These are phyloP conservation scores for Psittacara wagleri DNA, from an alignment of 2,113 vertebrate genomes.

Conservation along the genomic window DNA sequence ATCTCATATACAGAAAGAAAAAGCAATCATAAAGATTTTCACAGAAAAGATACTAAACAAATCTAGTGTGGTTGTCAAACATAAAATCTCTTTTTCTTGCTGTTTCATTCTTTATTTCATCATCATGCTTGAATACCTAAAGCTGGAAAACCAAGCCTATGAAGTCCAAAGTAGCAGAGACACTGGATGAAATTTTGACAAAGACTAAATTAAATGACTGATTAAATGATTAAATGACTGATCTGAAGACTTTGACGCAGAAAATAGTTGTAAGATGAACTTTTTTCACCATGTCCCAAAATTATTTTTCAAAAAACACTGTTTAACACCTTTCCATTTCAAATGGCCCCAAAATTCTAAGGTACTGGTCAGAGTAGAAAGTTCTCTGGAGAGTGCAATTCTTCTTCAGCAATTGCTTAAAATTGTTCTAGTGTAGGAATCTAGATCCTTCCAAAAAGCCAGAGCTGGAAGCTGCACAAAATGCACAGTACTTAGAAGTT, in stretches of 20 bases:
- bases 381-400: not conserved
- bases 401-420: not conserved
- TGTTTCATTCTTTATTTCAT: not conserved
- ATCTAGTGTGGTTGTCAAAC: not conserved
- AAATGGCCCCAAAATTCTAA: not conserved
- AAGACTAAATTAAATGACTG: too few species aligned
- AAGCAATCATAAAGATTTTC: not conserved
- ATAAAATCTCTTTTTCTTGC: not conserved
- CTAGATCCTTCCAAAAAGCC: not conserved
- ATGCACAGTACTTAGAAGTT: not conserved
- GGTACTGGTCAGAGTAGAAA: not conserved
- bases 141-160: not conserved
- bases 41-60: not conserved
- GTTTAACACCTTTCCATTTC: not conserved
- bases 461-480: not conserved
- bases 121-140: not conserved
- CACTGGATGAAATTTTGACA: not conserved
- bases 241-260: not conserved
- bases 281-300: not conserved
- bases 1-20: not conserved
- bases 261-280: not conserved
- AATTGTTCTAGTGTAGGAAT: not conserved
- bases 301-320: not conserved
- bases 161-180: not conserved
- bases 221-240: not conserved